Evolutionary conservation across 2,797 vertebrate species (phyloP), one percentile per base, ranked within the genome.

Genomic region (Iguana delicatissima): DNA sequence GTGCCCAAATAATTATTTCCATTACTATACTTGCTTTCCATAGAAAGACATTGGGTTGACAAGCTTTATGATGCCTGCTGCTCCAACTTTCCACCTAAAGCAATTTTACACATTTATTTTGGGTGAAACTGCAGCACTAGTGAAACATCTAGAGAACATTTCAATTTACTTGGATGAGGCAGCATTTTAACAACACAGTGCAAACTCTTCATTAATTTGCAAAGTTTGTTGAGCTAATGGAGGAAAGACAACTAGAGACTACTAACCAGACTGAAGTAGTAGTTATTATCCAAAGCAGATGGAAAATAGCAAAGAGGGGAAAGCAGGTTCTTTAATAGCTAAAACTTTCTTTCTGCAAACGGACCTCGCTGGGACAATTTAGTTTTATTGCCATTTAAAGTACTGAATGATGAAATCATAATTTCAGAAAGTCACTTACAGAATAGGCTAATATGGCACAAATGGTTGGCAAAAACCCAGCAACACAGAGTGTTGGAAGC

Each of bases 211-310:
- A 12, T 84, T 84, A 84, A 77, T 84, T 77, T 84, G 82, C 57
- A 76, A 64, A 26, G 6, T 24, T 20, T 67, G 4, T 57, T 59
- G 55, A 59, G 57, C 52, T 57, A 29, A 73, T 50, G 22, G 13
- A 29, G 73, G 7, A 50, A 83, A 26, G 35, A 67, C 73, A 77
- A 26, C 12, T 38, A 24, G 38, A 77, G 26, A 62, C 57, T 77
- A 62, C 69, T 35, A 77, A 35, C 42, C 73, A 89, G 20, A 29
- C 13, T 26, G 62, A 77, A 89, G 64, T 35, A 1, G 9, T 6
- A 29, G 1, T 57, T 89, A 22, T 89, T 84, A 46, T 32, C 13
- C 73, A 77, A 84, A 67, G 72, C 55, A 89, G 72, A 59, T 59
- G 67, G 80, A 6, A 59, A 73, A 89, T 57, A 73, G 14, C n/a